Evolutionary conservation across 2,888 invertebrate genomes (phyloP), one percentile per base, ranked within the genome.

Genomic region (Acleris sparsana): DNA sequence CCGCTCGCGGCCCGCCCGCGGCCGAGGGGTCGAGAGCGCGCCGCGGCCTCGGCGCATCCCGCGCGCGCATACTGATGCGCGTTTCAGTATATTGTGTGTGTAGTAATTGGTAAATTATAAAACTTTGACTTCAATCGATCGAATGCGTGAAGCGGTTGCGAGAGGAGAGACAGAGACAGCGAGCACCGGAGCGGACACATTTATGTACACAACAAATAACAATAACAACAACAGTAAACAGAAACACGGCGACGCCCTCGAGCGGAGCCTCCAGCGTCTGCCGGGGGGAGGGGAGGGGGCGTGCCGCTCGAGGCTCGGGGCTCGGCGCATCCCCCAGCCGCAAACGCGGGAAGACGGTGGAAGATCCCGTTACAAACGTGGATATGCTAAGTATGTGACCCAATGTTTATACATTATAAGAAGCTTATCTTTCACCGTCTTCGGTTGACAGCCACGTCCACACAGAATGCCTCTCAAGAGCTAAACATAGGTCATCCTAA

Each of bases 121-220:
- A 29, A 5, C 53, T n/a, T 53, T 53, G 17, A 17, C 11, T 11
- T 53, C 44, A 29, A 53, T 3, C 17, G 9, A 29, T n/a, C 9
- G 29, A 18, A 20, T 11, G 52, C 52, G 9, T 13, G n/a, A 48
- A 57, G 63, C 63, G 63, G 53, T 59, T 63, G 63, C 63, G 58
- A 55, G 33, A 58, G 58, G 46, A 63, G 63, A 33, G 53, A 29
- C 43, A 25, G 55, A 56, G 18, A 48, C 53, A 25, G 25, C 25
- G 25, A 62, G 53, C 52, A 52, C 43, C 22, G 43, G 22, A 29
- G 39, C 33, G n/a, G n/a, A 62, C 13, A 55, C 16, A 11, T 62
- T 33, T 20, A 20, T n/a, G 17, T 11, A 49, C n/a, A 48, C 20
- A 55, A 33, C 33, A 46, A 55, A 29, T 22, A 48, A 62, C 33